A percentile compares a stretch with the other conserved stretches of the same genome.
phyloP scores from a whole-genome alignment of 2,113 vertebrate species.

The Acinonyx jubatus region DNA sequence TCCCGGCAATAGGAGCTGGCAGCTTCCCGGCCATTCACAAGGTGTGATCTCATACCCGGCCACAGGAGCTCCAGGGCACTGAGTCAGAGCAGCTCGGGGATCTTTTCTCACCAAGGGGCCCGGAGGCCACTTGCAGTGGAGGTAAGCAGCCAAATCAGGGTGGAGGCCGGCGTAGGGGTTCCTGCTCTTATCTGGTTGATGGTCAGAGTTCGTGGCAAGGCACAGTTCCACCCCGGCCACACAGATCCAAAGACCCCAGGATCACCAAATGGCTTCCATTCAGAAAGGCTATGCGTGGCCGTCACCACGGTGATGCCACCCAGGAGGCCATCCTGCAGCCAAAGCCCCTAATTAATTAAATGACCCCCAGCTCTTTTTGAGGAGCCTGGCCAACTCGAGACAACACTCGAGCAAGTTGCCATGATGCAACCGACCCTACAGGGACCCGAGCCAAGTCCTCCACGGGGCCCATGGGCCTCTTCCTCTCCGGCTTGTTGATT shows the following conservation, averaged over 20 bases:
- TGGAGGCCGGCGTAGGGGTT: rapidly evolving
- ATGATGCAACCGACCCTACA: conserved; percentile 26
- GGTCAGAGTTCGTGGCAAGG: background rate
- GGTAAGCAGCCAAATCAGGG: background rate
- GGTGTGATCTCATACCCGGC: background rate
- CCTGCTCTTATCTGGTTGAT: background rate
- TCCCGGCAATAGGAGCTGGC: background rate
- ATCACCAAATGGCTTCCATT: background rate
- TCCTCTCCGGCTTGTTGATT: conserved; percentile 58
- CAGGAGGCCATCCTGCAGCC: conserved; percentile 63
- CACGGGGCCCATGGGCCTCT: conserved; percentile 26
- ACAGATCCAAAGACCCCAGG: background rate
- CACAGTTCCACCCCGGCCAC: background rate
- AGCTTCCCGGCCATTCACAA: conserved; percentile 1
- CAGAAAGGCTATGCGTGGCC: background rate
- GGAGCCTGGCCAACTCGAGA: conserved; percentile 1
- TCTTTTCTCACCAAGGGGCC: background rate
- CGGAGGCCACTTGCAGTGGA: background rate
- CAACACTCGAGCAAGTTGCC: background rate
- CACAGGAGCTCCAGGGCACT: background rate
- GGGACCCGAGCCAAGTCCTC: conserved; percentile 44
- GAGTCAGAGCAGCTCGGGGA: background rate
- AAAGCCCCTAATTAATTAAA: conserved; percentile 77
- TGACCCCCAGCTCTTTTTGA: background rate
- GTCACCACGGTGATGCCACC: conserved; percentile 62